These are phyloP conservation scores for Choristoneura fumiferana DNA, from an alignment of 1,140 invertebrate genomes.

Conservation along the genomic window DNA sequence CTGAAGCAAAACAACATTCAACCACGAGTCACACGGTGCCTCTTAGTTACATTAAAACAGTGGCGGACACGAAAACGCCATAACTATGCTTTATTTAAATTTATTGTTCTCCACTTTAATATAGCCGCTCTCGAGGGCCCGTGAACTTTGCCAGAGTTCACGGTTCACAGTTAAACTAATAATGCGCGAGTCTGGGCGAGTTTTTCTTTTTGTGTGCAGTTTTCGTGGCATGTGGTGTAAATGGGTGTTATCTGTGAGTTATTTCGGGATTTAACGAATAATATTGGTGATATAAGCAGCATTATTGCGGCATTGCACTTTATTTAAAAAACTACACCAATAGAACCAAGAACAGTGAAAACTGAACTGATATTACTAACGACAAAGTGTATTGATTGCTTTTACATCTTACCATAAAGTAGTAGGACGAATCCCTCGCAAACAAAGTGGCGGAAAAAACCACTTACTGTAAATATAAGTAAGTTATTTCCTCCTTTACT, in stretches of 20 bases:
- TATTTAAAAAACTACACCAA: too few relatives aligned
- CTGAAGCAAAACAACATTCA: constrained; percentile 4
- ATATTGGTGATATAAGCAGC: too few relatives aligned
- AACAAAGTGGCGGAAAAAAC: too few relatives aligned
- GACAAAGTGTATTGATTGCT: too few relatives aligned
- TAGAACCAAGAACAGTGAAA: too few relatives aligned
- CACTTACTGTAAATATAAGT: too few relatives aligned
- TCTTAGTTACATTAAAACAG: constrained; percentile 49
- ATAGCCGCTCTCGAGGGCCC: constrained; percentile 36
- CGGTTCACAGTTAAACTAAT: constrained; percentile 53
- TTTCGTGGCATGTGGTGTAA: constrained; percentile 37
- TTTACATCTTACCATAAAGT: too few relatives aligned
- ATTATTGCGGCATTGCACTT: too few relatives aligned
- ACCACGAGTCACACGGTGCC: constrained; percentile 10
- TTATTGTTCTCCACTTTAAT: constrained; percentile 61
- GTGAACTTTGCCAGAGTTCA: constrained; percentile 50
- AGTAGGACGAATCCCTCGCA: too few relatives aligned
- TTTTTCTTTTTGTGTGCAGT: constrained; percentile 33
- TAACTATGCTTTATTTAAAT: constrained; percentile 74
- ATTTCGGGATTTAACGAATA: too few relatives aligned
- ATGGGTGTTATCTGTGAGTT: constrained; percentile 20
- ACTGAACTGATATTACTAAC: too few relatives aligned
- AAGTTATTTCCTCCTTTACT: too few relatives aligned
- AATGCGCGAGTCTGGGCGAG: constrained; percentile 27
- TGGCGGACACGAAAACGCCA: constrained; percentile 59